Evolutionary conservation across 2,113 vertebrate genomes (phyloP).

Genomic region (Tachycineta bicolor): DNA sequence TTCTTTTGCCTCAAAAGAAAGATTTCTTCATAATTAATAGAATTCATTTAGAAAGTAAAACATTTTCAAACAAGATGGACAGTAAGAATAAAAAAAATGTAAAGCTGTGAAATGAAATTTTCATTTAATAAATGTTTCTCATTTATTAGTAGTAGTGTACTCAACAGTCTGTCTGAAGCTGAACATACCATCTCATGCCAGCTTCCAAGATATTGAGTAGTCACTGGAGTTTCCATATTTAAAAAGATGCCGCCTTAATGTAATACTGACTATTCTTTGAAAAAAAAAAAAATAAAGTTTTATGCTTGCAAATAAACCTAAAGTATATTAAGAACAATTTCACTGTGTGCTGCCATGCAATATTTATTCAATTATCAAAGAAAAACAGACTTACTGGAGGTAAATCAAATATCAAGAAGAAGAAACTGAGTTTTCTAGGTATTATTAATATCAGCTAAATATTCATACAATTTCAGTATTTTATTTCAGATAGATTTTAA

Average conservation of each 20-base stretch:
- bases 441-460: neutral
- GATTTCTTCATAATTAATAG: constrained; percentile 9
- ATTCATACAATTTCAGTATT: neutral
- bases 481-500: neutral
- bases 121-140: neutral
- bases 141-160: neutral
- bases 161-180: neutral
- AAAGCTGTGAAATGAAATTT: neutral
- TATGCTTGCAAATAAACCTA: neutral
- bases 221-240: neutral
- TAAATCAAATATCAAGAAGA: neutral
- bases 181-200: neutral
- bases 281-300: neutral
- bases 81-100: neutral
- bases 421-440: neutral
- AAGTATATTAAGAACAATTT: neutral
- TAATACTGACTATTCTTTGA: neutral
- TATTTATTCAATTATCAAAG: neutral
- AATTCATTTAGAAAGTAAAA: neutral
- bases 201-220: neutral
- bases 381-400: neutral
- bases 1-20: neutral
- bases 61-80: neutral
- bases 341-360: neutral
- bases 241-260: neutral